Percentiles rank a stretch among this genome's conserved stretches.
These are phyloP conservation scores for Redunca redunca DNA, from an alignment of 2,113 vertebrate species.

Conservation along the genomic window DNA sequence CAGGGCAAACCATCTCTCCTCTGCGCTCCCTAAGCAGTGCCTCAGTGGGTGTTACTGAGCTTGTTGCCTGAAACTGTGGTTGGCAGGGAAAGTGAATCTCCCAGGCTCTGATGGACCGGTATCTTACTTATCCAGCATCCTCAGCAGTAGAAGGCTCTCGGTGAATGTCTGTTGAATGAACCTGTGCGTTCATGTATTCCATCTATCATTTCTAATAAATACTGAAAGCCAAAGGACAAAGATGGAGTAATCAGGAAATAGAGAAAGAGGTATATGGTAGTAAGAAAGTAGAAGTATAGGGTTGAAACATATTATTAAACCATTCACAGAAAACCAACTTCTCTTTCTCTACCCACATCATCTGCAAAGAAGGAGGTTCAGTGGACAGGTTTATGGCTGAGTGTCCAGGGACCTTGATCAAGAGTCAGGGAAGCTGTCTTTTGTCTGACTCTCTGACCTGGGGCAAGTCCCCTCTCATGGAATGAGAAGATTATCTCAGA, in stretches of 20 bases:
- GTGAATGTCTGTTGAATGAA: background rate
- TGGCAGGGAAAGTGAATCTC: background rate
- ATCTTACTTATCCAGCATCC: background rate
- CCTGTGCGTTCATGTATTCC: background rate
- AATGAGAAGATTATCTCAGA: background rate
- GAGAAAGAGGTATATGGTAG: background rate
- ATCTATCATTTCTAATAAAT: background rate
- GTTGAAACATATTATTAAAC: background rate
- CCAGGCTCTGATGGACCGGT: too few species aligned
- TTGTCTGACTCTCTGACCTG: background rate
- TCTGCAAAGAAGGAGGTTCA: background rate
- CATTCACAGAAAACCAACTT: background rate
- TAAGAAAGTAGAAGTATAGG: background rate
- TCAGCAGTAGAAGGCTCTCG: background rate
- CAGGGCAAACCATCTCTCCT: background rate
- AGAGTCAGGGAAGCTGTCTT: background rate
- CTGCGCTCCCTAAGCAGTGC: background rate
- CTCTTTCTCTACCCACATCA: background rate
- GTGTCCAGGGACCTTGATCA: background rate
- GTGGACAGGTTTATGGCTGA: background rate
- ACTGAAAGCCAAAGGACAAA: background rate
- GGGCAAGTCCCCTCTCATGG: background rate
- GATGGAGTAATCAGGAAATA: background rate
- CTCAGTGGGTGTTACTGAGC: background rate
- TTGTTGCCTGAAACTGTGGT: background rate